Evolutionary conservation across 2,113 vertebrate species (phyloP).

Genomic region (Ailuropoda melanoleuca): DNA sequence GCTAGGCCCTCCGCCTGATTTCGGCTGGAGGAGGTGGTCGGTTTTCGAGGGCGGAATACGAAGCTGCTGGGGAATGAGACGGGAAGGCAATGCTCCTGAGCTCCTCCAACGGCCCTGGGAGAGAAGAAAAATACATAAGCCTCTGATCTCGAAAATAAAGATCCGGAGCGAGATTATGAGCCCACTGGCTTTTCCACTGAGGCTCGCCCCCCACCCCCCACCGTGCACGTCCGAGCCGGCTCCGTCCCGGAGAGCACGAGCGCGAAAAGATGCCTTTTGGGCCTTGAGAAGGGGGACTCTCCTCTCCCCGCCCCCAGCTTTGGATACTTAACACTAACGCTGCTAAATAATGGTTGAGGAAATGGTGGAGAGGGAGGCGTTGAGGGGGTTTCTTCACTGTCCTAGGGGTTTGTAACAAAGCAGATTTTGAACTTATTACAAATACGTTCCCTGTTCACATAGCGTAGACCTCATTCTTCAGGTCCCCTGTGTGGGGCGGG

Average conservation of each 20-base stretch:
- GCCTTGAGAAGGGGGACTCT: not conserved
- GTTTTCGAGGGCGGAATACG: not conserved
- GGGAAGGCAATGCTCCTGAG: not conserved
- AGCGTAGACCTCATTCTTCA: not conserved
- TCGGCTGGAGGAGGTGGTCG: not conserved
- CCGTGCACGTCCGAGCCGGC: rapidly evolving
- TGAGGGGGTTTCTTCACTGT: not conserved
- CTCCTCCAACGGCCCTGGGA: not conserved
- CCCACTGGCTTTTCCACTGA: not conserved
- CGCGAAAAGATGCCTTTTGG: not conserved
- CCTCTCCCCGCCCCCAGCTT: not conserved
- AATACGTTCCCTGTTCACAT: not conserved
- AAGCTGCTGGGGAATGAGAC: not conserved
- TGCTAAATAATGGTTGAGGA: not conserved
- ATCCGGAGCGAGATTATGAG: not conserved
- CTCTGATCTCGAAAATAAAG: not conserved
- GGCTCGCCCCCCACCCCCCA: too few species aligned
- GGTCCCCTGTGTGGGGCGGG: not conserved
- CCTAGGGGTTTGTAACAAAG: not conserved
- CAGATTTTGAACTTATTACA: not conserved
- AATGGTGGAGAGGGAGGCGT: not conserved
- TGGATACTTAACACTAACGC: not conserved
- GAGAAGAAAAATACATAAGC: not conserved
- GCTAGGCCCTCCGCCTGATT: not conserved
- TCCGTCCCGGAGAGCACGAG: not conserved